Evolutionary conservation across 2,113 vertebrate genomes (phyloP).

Genomic region (Scatophagus argus): DNA sequence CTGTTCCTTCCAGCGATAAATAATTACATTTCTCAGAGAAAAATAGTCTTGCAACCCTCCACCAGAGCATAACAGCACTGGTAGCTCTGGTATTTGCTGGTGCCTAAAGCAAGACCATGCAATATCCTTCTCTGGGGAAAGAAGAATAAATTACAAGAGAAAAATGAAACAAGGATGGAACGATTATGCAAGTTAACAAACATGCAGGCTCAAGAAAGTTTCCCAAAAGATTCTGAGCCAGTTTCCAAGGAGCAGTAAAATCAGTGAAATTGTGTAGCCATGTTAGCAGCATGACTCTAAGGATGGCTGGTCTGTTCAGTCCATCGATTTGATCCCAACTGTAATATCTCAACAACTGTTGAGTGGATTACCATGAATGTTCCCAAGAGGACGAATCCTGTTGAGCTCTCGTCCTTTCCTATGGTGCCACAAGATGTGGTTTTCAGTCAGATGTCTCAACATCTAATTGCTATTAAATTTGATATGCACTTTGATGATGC

Average conservation of each 20-base stretch:
- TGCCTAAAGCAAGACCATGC: conserved; percentile 37
- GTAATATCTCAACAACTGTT: not conserved
- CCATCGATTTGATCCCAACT: not conserved
- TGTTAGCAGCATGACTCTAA: no score
- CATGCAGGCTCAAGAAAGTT: conserved; percentile 12
- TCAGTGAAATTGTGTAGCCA: no score
- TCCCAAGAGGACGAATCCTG: no score
- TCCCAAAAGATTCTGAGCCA: not conserved
- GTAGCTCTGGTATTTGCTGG: conserved; percentile 27
- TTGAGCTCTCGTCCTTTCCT: no score
- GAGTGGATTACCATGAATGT: not conserved
- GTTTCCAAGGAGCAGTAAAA: not conserved
- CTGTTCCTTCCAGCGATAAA: conserved; percentile 1
- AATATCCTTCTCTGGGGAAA: conserved; percentile 36
- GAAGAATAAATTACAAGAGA: conserved; percentile 12
- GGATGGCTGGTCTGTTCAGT: no score
- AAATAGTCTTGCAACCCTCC: conserved; percentile 17
- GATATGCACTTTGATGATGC: no score
- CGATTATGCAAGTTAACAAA: conserved; percentile 42
- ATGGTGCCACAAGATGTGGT: no score
- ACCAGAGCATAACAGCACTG: conserved; percentile 22
- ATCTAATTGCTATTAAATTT: no score
- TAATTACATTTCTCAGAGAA: conserved; percentile 23
- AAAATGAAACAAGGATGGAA: conserved; percentile 25
- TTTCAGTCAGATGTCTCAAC: no score